A percentile compares a stretch with the other conserved stretches of the same genome.
These are phyloP conservation scores for Cinclus cinclus DNA, from an alignment of 2,113 vertebrate genomes.

Conservation along the genomic window DNA sequence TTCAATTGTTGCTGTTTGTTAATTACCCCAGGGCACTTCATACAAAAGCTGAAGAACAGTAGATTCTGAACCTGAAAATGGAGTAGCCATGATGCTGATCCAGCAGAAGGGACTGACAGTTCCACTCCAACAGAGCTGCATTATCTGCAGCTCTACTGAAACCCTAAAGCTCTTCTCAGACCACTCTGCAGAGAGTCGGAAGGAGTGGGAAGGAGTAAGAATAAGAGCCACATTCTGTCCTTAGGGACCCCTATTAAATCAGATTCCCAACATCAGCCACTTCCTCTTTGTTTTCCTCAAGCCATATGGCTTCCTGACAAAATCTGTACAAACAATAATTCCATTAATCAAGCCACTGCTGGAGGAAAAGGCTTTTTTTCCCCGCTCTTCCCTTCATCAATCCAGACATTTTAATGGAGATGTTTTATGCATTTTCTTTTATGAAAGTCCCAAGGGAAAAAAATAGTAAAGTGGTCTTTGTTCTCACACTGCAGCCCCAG, in stretches of 20 bases:
- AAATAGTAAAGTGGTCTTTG: not conserved
- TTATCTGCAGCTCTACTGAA: not conserved
- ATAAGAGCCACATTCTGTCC: slow-evolving; percentile 39
- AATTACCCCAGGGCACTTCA: not conserved
- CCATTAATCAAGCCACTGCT: slow-evolving; percentile 50
- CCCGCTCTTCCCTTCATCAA: not conserved
- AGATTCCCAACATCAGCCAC: slow-evolving; percentile 31
- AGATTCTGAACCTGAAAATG: not conserved
- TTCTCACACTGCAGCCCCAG: not conserved
- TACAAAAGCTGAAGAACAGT: not conserved
- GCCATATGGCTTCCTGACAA: slow-evolving; percentile 60
- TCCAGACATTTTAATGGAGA: not conserved
- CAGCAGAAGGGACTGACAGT: not conserved
- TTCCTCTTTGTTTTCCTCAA: slow-evolving; percentile 52
- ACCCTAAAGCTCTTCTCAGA: slow-evolving; percentile 2
- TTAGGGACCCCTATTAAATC: slow-evolving; percentile 34
- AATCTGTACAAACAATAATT: slow-evolving; percentile 55
- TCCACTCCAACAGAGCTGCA: not conserved
- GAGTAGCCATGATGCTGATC: not conserved
- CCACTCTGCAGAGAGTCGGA: not conserved
- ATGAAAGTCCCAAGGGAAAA: slow-evolving; percentile 3
- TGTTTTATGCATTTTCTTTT: slow-evolving; percentile 5
- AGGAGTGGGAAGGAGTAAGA: slow-evolving; percentile 10
- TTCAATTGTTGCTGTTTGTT: not conserved
- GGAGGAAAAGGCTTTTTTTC: not conserved